Evolutionary conservation across 1,140 invertebrate species (phyloP).

Genomic region (Lasioglossum baleicum): DNA sequence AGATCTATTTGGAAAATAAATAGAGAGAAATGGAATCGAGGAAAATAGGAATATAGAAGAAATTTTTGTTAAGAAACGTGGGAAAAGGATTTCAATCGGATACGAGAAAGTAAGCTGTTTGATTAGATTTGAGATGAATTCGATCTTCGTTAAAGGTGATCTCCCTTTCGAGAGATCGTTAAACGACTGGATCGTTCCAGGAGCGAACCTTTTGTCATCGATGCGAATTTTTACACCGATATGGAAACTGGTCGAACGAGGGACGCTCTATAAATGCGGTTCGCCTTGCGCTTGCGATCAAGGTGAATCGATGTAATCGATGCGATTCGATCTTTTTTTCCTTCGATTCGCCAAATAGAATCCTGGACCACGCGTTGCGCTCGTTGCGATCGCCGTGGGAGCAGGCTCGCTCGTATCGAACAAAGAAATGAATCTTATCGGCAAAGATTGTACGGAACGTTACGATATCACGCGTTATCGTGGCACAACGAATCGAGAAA

Average conservation of each 20-base stretch:
- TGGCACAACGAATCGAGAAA: too few relatives aligned
- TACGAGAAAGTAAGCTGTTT: conserved; percentile 17
- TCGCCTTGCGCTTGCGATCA: conserved; percentile 35
- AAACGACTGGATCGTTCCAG: conserved; percentile 38
- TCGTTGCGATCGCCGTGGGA: too few relatives aligned
- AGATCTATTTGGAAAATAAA: too few relatives aligned
- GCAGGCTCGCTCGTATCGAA: too few relatives aligned
- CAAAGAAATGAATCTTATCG: too few relatives aligned
- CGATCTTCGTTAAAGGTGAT: conserved; percentile 28
- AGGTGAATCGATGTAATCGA: conserved; percentile 36
- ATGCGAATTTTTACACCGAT: conserved; percentile 16
- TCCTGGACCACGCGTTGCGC: too few relatives aligned
- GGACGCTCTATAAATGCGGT: neutral
- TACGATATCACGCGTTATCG: too few relatives aligned
- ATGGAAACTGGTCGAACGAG: conserved; percentile 35
- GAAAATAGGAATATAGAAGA: too few relatives aligned
- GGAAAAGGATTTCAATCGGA: too few relatives aligned
- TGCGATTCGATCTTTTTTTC: neutral
- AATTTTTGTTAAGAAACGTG: too few relatives aligned
- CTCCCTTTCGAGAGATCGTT: conserved; percentile 32
- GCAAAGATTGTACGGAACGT: too few relatives aligned
- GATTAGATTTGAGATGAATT: conserved; percentile 12
- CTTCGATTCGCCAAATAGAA: neutral
- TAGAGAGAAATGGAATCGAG: too few relatives aligned
- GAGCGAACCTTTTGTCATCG: conserved; percentile 18